Conservation (phyloP, 2,888 invertebrate genomes). For the Epinotia bilunana region DNA sequence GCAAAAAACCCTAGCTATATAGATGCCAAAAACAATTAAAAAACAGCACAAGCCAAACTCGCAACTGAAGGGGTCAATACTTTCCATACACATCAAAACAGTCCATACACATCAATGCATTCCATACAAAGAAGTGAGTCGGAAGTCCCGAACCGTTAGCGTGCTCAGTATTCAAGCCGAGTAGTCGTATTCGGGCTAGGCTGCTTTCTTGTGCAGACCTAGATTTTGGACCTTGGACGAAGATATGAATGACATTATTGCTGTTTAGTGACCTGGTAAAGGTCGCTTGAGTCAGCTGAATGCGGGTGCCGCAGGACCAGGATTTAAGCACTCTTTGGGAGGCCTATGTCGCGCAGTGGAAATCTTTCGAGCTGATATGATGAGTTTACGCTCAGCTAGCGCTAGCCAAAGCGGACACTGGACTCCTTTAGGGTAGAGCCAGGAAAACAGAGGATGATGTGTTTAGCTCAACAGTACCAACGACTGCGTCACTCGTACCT, state of each 20-base stretch:
- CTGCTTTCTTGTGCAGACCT: constrained; percentile 26
- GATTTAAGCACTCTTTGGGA: too few relatives aligned
- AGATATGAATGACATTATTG: neutral
- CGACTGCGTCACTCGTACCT: too few relatives aligned
- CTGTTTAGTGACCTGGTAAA: neutral
- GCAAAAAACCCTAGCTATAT: neutral
- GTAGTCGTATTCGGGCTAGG: constrained; percentile 19
- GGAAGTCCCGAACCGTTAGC: constrained; percentile 28
- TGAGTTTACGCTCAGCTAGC: too few relatives aligned
- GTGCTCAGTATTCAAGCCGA: constrained; percentile 17
- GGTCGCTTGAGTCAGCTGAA: too few relatives aligned
- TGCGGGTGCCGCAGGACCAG: too few relatives aligned
- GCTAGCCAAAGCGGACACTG: too few relatives aligned
- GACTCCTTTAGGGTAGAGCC: too few relatives aligned
- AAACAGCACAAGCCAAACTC: neutral
- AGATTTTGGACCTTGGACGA: constrained; percentile 5
- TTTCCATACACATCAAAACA: constrained; percentile 18
- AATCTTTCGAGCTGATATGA: too few relatives aligned
- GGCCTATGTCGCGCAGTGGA: too few relatives aligned
- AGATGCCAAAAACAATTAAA: neutral
- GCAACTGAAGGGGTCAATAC: constrained; percentile 10
- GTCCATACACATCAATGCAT: constrained; percentile 19
- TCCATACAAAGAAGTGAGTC: constrained; percentile 15
- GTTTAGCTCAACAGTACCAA: too few relatives aligned
- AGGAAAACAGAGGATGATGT: too few relatives aligned